Evolutionary conservation across 2,888 invertebrate genomes (phyloP).

Genomic region (Apodemia zela): DNA sequence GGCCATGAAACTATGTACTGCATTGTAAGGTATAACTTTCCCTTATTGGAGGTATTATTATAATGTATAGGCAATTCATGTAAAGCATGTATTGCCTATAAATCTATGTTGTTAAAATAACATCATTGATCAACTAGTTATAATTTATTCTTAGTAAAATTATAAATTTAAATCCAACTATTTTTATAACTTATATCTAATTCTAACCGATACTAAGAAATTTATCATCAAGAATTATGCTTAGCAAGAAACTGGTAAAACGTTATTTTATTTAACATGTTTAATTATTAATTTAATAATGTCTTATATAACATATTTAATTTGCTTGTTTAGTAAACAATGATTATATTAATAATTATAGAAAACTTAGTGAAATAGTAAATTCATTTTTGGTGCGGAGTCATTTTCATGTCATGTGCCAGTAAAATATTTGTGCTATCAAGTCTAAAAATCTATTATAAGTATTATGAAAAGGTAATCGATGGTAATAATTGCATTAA

Average conservation of each 20-base stretch:
- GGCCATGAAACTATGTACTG: no score
- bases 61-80: background rate
- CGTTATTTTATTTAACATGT: background rate
- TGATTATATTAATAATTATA: slow-evolving; percentile 14
- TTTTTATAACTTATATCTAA: background rate
- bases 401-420: slow-evolving; percentile 20
- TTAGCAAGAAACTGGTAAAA: slow-evolving; percentile 4
- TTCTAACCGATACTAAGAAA: background rate
- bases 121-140: slow-evolving; percentile 6
- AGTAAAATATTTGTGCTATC: slow-evolving; percentile 19
- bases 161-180: background rate
- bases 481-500: background rate
- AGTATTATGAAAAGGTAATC: background rate
- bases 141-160: background rate
- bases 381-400: slow-evolving; percentile 26
- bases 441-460: slow-evolving; percentile 9
- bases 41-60: background rate
- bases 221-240: slow-evolving; percentile 1
- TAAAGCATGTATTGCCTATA: background rate
- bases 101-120: background rate
- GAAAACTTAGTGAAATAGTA: slow-evolving; percentile 22
- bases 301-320: background rate
- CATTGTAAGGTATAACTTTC: no score
- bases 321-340: slow-evolving; percentile 1
- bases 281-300: slow-evolving; percentile 1